phyloP scores from a whole-genome alignment of 2,888 invertebrate species.

The Drosophila kambysellisi region DNA sequence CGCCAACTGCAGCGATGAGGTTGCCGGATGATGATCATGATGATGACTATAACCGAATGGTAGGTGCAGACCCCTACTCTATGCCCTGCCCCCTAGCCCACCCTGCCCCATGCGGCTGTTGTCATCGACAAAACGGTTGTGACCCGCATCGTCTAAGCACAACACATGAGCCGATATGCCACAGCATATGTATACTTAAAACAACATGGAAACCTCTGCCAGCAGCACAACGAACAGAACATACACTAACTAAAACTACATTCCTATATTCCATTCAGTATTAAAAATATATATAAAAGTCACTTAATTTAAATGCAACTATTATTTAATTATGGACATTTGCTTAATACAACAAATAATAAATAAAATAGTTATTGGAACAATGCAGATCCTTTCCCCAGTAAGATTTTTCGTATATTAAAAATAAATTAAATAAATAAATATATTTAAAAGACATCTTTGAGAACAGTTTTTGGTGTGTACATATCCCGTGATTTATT shows the following conservation, averaged over 20 bases:
- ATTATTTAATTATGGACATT: not conserved
- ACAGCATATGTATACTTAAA: constrained; percentile 21
- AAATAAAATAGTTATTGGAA: not conserved
- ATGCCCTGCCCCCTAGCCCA: not conserved
- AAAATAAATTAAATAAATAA: not conserved
- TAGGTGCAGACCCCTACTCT: constrained; percentile 54
- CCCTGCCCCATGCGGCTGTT: constrained; percentile 31
- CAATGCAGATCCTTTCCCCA: not conserved
- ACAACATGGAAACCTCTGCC: not conserved
- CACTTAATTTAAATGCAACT: not conserved
- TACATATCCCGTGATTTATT: not conserved
- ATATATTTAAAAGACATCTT: not conserved
- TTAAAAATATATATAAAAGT: not conserved
- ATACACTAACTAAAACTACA: constrained; percentile 19
- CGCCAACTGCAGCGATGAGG: constrained; percentile 57
- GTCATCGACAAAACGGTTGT: constrained; percentile 56
- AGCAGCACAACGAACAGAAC: not conserved
- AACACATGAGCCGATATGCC: constrained; percentile 35
- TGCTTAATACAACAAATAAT: not conserved
- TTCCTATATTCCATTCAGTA: not conserved
- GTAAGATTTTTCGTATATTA: not conserved
- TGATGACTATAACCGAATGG: constrained; percentile 40
- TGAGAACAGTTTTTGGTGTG: not conserved
- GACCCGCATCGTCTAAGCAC: constrained; percentile 68
- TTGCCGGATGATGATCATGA: constrained; percentile 40